Evolutionary conservation across 1,140 invertebrate species (phyloP).

Genomic region (Lucilia cuprina): DNA sequence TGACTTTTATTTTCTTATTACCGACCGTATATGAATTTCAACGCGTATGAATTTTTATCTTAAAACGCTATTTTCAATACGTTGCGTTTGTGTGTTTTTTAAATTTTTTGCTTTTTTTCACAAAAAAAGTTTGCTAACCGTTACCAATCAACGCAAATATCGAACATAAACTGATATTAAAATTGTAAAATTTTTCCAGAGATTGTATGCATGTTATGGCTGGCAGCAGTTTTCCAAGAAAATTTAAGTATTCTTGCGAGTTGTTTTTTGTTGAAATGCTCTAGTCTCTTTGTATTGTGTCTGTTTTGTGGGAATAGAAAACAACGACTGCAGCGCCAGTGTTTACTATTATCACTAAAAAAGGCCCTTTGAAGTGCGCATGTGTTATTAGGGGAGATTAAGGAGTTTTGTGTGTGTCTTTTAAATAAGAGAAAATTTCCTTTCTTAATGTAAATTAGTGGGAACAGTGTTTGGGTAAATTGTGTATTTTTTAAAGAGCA

Average conservation of each 20-base stretch:
- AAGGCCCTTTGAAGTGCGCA: background rate
- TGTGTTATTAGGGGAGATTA: background rate
- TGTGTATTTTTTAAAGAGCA: no score
- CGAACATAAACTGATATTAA: conserved; percentile 39
- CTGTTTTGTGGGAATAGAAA: background rate
- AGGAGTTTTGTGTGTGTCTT: background rate
- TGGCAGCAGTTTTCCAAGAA: background rate
- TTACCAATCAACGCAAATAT: conserved; percentile 40
- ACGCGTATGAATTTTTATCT: background rate
- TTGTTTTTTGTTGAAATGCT: background rate
- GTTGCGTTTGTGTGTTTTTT: background rate
- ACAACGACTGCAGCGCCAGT: background rate
- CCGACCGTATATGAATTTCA: background rate
- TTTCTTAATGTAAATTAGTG: background rate
- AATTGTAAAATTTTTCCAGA: conserved; percentile 33
- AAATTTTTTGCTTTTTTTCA: background rate
- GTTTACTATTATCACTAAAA: background rate
- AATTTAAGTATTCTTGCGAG: background rate
- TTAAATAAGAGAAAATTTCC: background rate
- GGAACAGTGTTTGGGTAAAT: background rate
- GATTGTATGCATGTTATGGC: background rate
- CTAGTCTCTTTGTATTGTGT: background rate
- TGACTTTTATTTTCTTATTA: background rate
- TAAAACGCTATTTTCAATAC: background rate
- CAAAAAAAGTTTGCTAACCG: background rate